phyloP scores from a whole-genome alignment of 2,113 vertebrate species.

The Hiodon tergisus region DNA sequence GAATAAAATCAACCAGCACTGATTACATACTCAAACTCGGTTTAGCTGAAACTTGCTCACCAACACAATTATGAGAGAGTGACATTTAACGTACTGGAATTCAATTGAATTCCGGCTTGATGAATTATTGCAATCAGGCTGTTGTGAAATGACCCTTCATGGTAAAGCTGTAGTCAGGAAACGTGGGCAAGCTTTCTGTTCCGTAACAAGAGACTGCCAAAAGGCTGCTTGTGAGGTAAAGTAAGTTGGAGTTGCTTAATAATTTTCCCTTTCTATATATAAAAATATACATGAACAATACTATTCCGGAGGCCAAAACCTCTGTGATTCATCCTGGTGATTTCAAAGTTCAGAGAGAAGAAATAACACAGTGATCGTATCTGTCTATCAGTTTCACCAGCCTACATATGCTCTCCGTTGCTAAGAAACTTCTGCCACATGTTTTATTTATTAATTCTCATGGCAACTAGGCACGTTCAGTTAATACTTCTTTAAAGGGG shows the following conservation, averaged over 20 bases:
- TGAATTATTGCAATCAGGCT: not conserved
- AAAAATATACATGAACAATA: not conserved
- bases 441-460: slow-evolving; percentile 20
- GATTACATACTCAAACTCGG: no score
- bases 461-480: slow-evolving; percentile 11
- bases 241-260: not conserved
- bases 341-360: slow-evolving; percentile 9
- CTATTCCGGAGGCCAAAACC: slow-evolving; percentile 3
- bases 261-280: not conserved
- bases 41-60: no score
- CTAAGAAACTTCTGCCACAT: slow-evolving; percentile 15
- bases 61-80: no score
- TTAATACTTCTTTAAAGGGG: not conserved
- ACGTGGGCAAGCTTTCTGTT: not conserved
- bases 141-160: not conserved
- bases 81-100: no score
- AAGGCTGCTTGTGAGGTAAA: not conserved
- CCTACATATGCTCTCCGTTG: slow-evolving; percentile 15
- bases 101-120: not conserved
- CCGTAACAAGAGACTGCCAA: not conserved
- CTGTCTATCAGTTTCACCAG: slow-evolving; percentile 4
- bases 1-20: no score
- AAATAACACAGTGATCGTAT: not conserved
- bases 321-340: slow-evolving; percentile 6
- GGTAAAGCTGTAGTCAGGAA: not conserved